Conservation (phyloP, 1,140 invertebrate species). For the Contarinia nasturtii region DNA sequence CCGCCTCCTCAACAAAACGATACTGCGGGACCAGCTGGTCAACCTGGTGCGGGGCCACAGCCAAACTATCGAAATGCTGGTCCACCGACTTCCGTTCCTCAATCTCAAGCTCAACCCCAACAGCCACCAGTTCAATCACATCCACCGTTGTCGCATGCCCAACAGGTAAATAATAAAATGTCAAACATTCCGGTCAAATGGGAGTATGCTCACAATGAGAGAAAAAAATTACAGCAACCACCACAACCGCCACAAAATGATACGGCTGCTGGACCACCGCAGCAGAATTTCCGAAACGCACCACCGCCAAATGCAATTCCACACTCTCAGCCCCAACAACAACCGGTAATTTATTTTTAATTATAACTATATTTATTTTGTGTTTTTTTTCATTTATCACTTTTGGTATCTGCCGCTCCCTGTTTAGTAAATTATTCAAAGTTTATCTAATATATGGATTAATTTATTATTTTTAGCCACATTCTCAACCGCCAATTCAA, state of each 20-base stretch:
- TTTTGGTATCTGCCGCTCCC: too few species aligned
- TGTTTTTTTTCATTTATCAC: too few species aligned
- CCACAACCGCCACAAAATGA: conserved; percentile 25
- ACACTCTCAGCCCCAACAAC: conserved; percentile 15
- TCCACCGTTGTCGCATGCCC: conserved; percentile 25
- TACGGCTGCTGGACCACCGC: conserved; percentile 8
- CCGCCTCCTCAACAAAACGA: neutral
- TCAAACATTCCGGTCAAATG: conserved; percentile 15
- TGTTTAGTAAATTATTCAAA: too few species aligned
- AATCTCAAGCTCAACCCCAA: conserved; percentile 26
- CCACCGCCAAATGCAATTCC: conserved; percentile 15
- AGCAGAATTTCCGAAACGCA: conserved; percentile 11
- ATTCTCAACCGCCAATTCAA: too few species aligned
- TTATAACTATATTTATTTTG: too few species aligned
- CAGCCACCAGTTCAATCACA: conserved; percentile 24
- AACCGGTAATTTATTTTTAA: too few species aligned
- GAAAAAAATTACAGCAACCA: too few species aligned
- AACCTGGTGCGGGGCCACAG: conserved; percentile 19
- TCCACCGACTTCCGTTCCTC: conserved; percentile 27
- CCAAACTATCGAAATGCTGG: conserved; percentile 26
- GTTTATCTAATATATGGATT: too few species aligned
- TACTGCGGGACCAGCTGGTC: conserved; percentile 6
- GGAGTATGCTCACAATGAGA: too few species aligned
- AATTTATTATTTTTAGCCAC: too few species aligned
- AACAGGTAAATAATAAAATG: conserved; percentile 19